Conservation (phyloP, 1,140 invertebrate species). For the Caenorhabditis briggsae region DNA sequence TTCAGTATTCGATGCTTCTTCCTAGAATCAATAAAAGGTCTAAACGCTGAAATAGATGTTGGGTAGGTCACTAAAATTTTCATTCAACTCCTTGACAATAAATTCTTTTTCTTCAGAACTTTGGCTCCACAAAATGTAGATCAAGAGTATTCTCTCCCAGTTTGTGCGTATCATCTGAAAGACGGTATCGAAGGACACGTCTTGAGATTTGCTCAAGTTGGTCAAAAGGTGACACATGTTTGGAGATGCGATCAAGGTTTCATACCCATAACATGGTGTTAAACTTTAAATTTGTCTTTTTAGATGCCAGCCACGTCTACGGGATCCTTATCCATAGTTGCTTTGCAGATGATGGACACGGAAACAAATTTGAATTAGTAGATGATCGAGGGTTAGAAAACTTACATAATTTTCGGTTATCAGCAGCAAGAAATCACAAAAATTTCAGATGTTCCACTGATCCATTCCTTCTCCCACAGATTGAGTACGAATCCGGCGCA, state of each 20-base stretch:
- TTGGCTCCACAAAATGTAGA: slow-evolving; percentile 73
- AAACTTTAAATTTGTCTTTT: not conserved
- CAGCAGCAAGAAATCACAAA: not conserved
- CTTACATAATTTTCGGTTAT: not conserved
- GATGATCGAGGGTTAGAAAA: slow-evolving; percentile 71
- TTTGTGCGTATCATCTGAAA: slow-evolving; percentile 73
- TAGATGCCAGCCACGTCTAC: slow-evolving; percentile 73
- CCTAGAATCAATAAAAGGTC: slow-evolving; percentile 74
- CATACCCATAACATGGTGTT: not conserved
- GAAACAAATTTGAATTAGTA: slow-evolving; percentile 76
- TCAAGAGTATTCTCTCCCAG: slow-evolving; percentile 73
- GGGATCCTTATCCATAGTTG: slow-evolving; percentile 76
- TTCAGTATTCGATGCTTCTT: slow-evolving; percentile 77
- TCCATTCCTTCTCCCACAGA: slow-evolving; percentile 70
- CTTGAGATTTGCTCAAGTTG: slow-evolving; percentile 73
- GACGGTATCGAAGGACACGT: slow-evolving; percentile 71
- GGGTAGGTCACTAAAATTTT: slow-evolving; percentile 58
- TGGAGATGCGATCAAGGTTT: slow-evolving; percentile 72
- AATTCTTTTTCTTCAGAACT: slow-evolving; percentile 65
- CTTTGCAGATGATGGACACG: slow-evolving; percentile 76
- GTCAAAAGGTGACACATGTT: slow-evolving; percentile 73
- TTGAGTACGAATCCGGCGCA: slow-evolving; percentile 69
- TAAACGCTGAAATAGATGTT: slow-evolving; percentile 75
- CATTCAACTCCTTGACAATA: not conserved
- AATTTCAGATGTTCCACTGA: slow-evolving; percentile 71